phyloP scores from a whole-genome alignment of 37 sponge, comb jelly and placozoan genomes.

The Tethya wilhelma region DNA sequence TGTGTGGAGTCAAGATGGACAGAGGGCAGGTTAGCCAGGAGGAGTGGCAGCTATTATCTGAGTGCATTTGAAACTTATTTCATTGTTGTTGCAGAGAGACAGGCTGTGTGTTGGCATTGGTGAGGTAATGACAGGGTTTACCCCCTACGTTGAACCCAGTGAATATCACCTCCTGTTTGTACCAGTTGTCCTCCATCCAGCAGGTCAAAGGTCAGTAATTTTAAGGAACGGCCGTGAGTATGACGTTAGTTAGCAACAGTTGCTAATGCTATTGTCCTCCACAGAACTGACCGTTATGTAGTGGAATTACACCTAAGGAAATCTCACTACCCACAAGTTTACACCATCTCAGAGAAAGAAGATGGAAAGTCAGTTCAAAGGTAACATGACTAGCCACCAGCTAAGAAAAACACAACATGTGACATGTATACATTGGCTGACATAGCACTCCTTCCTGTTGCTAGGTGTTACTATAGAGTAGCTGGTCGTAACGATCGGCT shows the following conservation, averaged over 20 bases:
- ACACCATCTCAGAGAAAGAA: conserved; percentile 24
- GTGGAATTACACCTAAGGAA: conserved; percentile 1
- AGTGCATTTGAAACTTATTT: no score
- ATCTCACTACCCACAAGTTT: conserved; percentile 7
- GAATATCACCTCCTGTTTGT: conserved; percentile 2
- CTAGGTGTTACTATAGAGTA: conserved; percentile 29
- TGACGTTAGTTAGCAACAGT: background rate
- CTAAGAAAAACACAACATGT: background rate
- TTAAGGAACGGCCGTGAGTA: background rate
- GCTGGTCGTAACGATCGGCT: background rate
- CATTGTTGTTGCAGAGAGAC: conserved; percentile 19
- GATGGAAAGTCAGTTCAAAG: no score
- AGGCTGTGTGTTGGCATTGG: conserved; percentile 11
- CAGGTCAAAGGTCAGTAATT: background rate
- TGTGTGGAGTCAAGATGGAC: conserved; percentile 10
- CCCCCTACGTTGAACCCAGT: background rate
- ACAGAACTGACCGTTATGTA: background rate
- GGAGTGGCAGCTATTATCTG: no score
- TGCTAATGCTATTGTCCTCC: background rate
- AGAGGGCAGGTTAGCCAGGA: conserved; percentile 7
- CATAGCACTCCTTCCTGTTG: background rate
- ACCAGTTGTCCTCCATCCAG: background rate
- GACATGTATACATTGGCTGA: background rate
- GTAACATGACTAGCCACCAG: no score
- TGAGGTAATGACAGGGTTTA: conserved; percentile 18